Evolutionary conservation across 2,888 invertebrate species (phyloP).

Genomic region (Lysandra coridon): DNA sequence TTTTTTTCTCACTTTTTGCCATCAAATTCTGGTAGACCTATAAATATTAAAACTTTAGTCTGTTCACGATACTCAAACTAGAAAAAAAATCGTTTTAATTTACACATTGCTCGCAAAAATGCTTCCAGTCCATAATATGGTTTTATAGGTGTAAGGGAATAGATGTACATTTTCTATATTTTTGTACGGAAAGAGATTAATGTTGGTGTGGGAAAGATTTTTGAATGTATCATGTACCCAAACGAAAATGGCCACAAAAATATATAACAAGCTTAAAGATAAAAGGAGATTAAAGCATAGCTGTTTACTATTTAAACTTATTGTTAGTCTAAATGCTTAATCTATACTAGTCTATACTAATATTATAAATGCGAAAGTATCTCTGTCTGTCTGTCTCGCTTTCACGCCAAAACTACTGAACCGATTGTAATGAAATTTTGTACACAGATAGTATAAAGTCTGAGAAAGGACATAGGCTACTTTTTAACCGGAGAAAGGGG

Average conservation of each 20-base stretch:
- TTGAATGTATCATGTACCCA: neutral
- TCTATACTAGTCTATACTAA: no score
- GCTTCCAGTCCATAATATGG: constrained; percentile 39
- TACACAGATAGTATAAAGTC: no score
- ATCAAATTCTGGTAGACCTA: no score
- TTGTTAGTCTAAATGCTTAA: constrained; percentile 6
- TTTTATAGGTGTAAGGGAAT: constrained; percentile 40
- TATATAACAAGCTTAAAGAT: neutral
- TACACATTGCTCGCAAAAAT: constrained; percentile 38
- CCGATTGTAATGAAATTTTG: no score
- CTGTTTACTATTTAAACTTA: neutral
- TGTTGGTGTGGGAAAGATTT: constrained; percentile 2
- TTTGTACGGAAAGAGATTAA: constrained; percentile 45
- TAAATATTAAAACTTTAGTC: neutral
- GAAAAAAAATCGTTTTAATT: neutral
- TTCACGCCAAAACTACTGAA: no score
- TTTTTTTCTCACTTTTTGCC: no score
- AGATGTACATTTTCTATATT: constrained; percentile 48
- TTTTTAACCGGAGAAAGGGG: no score
- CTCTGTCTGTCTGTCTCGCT: no score
- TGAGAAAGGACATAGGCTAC: no score
- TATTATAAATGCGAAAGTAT: no score
- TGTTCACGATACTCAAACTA: neutral
- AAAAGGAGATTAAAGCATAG: constrained; percentile 1
- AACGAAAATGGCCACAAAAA: constrained; percentile 29